Evolutionary conservation across 1,140 invertebrate species (phyloP), one percentile per base, ranked within the genome.

Genomic region (Penaeus indicus): DNA sequence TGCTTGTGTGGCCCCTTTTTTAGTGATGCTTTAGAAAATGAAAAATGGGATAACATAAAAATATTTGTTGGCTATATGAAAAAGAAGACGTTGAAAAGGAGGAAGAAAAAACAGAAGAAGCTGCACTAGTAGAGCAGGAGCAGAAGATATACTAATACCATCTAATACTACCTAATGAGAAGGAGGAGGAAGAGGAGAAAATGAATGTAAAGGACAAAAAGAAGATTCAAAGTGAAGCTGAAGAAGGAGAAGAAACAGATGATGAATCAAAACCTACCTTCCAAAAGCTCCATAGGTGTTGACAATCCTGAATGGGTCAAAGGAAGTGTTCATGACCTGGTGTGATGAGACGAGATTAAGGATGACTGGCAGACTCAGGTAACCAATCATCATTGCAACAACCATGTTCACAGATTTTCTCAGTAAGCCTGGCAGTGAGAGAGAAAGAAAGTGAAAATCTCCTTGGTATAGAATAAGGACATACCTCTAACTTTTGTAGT

Each of bases 251-350:
- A 27, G 60, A 85, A 47, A 32, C 42, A 27, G 27, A 54, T 11
- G 60, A 82, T 32, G n/a, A 54, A 22, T 11, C 5, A 67, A 32
- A 25, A 67, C 32, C 27, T 86, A 93, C 93, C 93, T 94, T 80
- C 93, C 93, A 92, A 94, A 94, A 21, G 93, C 93, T 32, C 93
- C 93, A 91, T 94, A 94, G 21, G 93, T 93, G 89, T 94, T 94
- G 32, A 94, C 93, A 72, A 94, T 91, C 89, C 93, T 85, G 64
- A 94, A 92, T 42, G 93, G 92, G 78, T 93, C 93, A 91, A 93
- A 94, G 54, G 93, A 93, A 21, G 93, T 93, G 87, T 94, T 94
- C 93, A 94, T 94, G 22, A 91, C 91, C 89, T 94, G 93, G 47
- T 91, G 90, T 13, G 92, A 87, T 18, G 93, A 94, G 18, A 93